Conservation (phyloP, 2,113 vertebrate genomes). For the Cepphus grylle region DNA sequence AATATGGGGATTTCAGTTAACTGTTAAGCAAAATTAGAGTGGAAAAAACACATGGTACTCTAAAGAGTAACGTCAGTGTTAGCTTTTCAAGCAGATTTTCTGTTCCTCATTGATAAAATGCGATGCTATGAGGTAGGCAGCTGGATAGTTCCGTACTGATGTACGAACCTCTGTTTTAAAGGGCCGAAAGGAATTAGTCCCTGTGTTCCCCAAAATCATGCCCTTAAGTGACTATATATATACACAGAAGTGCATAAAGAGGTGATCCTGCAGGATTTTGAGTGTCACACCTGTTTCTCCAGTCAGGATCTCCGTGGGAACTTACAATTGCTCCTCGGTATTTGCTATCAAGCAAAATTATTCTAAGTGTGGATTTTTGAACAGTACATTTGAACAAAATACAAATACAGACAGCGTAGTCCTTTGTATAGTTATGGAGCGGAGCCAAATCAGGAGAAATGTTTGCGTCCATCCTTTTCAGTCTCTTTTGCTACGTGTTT, state of each 20-base stretch:
- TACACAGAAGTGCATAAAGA: background rate
- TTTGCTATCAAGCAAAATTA: background rate
- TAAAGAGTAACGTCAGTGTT: background rate
- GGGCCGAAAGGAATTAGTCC: background rate
- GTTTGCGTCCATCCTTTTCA: background rate
- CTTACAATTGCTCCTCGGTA: background rate
- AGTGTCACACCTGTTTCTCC: background rate
- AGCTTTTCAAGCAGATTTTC: slow-evolving; percentile 1
- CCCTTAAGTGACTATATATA: background rate
- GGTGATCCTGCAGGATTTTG: background rate
- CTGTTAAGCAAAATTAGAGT: slow-evolving; percentile 41
- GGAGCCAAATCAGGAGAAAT: background rate
- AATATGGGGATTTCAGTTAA: slow-evolving; percentile 57
- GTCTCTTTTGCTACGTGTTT: background rate
- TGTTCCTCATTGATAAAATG: background rate
- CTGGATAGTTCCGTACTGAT: background rate
- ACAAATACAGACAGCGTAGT: background rate
- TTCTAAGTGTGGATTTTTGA: background rate
- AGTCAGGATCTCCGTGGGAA: background rate
- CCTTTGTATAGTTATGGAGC: background rate
- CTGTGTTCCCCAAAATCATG: background rate
- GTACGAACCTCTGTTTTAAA: background rate
- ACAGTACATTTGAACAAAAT: background rate
- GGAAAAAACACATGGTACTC: slow-evolving; percentile 30
- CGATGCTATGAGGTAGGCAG: background rate